These are phyloP conservation scores for Caenorhabditis angaria DNA, from an alignment of 2,888 invertebrate genomes.

Conservation along the genomic window DNA sequence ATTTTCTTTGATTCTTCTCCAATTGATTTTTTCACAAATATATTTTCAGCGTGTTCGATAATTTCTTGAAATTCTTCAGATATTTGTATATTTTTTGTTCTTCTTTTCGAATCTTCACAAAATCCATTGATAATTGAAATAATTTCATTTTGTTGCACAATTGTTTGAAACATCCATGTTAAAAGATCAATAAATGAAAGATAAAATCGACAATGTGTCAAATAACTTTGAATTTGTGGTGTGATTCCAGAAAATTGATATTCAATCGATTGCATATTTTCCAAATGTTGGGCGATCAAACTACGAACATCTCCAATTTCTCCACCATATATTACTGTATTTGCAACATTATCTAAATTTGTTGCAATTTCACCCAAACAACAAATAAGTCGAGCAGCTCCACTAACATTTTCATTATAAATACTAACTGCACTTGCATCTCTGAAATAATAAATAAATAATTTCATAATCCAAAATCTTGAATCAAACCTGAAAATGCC, in stretches of 20 bases:
- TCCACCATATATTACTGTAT: slow-evolving; percentile 39
- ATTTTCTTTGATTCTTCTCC: slow-evolving; percentile 34
- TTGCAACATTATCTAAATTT: slow-evolving; percentile 26
- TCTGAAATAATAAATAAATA: slow-evolving; percentile 28
- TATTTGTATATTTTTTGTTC: background rate
- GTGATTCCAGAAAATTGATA: slow-evolving; percentile 32
- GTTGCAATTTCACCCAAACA: slow-evolving; percentile 33
- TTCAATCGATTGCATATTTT: slow-evolving; percentile 28
- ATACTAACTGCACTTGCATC: slow-evolving; percentile 46
- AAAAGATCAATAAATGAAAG: slow-evolving; percentile 25
- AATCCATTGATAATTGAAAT: background rate
- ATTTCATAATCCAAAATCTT: background rate
- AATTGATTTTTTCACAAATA: background rate
- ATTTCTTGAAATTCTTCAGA: background rate
- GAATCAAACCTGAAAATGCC: slow-evolving; percentile 21
- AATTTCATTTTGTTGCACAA: slow-evolving; percentile 15
- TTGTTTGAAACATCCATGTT: slow-evolving; percentile 17
- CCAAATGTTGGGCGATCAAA: slow-evolving; percentile 9
- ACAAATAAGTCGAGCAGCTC: slow-evolving; percentile 52
- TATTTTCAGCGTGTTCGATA: background rate
- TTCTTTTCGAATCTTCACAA: background rate
- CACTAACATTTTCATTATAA: slow-evolving; percentile 48
- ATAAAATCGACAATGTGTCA: slow-evolving; percentile 27
- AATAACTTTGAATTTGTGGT: slow-evolving; percentile 13
- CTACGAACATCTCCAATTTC: slow-evolving; percentile 24